Evolutionary conservation across 1,140 invertebrate species (phyloP).

Genomic region (Meloidogyne chitwoodi): DNA sequence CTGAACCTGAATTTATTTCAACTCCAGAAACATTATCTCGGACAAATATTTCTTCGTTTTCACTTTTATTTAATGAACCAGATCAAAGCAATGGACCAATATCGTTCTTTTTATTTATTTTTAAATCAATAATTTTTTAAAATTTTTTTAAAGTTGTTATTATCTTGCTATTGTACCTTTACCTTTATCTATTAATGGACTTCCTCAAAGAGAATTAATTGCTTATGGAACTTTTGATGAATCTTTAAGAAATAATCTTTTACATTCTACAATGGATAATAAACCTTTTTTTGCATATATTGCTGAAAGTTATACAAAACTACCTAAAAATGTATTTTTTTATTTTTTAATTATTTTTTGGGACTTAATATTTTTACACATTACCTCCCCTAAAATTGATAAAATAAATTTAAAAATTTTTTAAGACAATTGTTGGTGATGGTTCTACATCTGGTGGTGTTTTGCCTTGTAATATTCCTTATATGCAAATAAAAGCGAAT

Average conservation of each 20-base stretch:
- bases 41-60: conserved; percentile 49
- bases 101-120: too few species aligned
- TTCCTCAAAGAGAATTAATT: conserved; percentile 32
- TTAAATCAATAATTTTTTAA: conserved; percentile 1
- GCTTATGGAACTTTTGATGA: conserved; percentile 47
- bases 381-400: too few species aligned
- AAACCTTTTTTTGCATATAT: conserved; percentile 56
- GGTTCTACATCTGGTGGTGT: conserved; percentile 33
- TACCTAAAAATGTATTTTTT: conserved; percentile 32
- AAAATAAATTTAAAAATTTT: too few species aligned
- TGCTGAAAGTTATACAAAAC: conserved; percentile 51
- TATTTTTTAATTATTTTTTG: not conserved
- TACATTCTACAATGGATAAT: conserved; percentile 28
- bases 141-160: conserved; percentile 46
- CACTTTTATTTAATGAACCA: conserved; percentile 43
- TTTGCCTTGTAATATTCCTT: conserved; percentile 53
- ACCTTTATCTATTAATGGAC: conserved; percentile 46
- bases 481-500: conserved; percentile 50
- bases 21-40: conserved; percentile 31
- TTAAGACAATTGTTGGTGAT: conserved; percentile 50
- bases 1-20: conserved; percentile 52
- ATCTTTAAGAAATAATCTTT: conserved; percentile 49
- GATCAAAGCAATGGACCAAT: conserved; percentile 57
- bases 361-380: too few species aligned
- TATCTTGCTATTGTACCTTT: conserved; percentile 57